These are phyloP conservation scores for Podabrus alpinus DNA, from an alignment of 2,888 invertebrate species.

Conservation along the genomic window DNA sequence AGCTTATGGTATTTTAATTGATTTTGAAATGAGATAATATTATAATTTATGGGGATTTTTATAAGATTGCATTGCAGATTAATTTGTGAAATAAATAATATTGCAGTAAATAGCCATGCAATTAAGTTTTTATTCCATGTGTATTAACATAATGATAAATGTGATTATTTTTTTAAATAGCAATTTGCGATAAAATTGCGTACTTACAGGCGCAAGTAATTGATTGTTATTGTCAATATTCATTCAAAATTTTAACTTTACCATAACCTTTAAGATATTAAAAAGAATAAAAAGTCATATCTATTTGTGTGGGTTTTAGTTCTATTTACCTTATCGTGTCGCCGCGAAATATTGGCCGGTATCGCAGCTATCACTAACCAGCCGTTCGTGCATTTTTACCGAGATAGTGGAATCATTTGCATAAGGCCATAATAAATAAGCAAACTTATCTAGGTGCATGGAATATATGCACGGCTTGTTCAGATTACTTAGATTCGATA, in stretches of 20 bases:
- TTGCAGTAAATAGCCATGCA: background rate
- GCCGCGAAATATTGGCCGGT: conserved; percentile 46
- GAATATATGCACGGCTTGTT: conserved; percentile 47
- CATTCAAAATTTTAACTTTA: background rate
- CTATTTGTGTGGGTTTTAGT: conserved; percentile 35
- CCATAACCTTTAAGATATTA: background rate
- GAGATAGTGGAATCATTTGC: conserved; percentile 52
- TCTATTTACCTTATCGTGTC: conserved; percentile 45
- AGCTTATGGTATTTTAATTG: too few species aligned
- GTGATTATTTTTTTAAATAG: background rate
- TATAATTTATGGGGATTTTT: background rate
- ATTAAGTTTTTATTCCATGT: background rate
- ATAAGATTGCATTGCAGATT: background rate
- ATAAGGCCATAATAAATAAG: conserved; percentile 55
- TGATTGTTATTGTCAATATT: background rate
- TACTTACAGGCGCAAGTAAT: too few species aligned
- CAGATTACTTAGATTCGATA: conserved; percentile 52
- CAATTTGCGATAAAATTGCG: background rate
- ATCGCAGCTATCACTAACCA: conserved; percentile 44
- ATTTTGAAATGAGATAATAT: too few species aligned
- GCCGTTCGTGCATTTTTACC: conserved; percentile 52
- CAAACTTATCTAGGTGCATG: conserved; percentile 52
- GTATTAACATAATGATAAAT: background rate
- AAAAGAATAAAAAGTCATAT: background rate
- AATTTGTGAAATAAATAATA: background rate